Base-by-base conservation (phyloP, 2,113 vertebrate genomes). In the Puma concolor region DNA sequence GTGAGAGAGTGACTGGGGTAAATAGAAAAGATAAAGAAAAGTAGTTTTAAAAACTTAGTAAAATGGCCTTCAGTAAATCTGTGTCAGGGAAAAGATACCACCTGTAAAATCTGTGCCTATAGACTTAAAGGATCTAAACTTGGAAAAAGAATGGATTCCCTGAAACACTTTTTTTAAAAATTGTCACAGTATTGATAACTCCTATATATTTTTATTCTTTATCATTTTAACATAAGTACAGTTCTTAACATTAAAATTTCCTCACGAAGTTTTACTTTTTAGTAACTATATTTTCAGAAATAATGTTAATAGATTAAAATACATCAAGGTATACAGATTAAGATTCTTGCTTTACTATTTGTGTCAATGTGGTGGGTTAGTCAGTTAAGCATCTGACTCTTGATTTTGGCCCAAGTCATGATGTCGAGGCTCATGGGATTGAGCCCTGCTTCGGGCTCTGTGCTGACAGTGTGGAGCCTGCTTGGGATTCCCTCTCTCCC, bases 331-430 rank as follows among this genome's bases (percentile, higher is more conserved):
- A 77, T 57, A 95, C 38, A 91, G 67, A 77, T 77, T 85, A 77
- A 91, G 60, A 91, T 69, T 84, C 87, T 57, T 48, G 48, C 54
- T 95, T 85, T 91, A 91, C 36, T 79, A 21, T 66, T 57, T 76
- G n/a, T 57, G 13, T 36, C 88, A 67, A 67, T 77, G 57, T 67
- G 52, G 52, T 54, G 16, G 52, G 14, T 54, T 17, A 54, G 52
- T 54, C 52, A 17, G 52, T 54, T 54, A 54, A 54, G 16, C 15
- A 16, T 54, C 52, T 16, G 16, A 54, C 52, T 54, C 16, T 54
- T 54, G 52, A 54, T 54, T 54, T 54, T 15, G 15, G 52, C 52
- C 52, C 52, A 54, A 1, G 52, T 54, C 52, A 54, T 6, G 52
- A 54, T 54, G 14, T 54, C 52, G 4, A 54, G 52, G 52, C 15